Evolutionary conservation across 2,113 vertebrate genomes (phyloP), one percentile per base, ranked within the genome.

Genomic region (Rutilus rutilus): DNA sequence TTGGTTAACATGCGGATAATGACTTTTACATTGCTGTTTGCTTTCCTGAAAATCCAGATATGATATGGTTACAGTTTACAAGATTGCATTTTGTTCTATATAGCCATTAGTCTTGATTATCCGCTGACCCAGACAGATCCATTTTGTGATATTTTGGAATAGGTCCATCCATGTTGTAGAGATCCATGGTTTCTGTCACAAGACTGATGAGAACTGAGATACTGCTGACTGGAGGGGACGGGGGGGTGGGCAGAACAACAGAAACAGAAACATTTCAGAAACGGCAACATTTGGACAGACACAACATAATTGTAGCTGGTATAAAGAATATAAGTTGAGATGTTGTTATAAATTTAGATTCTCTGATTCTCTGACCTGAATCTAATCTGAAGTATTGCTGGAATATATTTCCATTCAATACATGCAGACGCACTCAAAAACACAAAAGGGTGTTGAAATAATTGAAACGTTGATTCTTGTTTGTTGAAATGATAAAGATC

Each of bases 31-130:
- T 45, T 21, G 57, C 60, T 17, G 2, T 78, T 62, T 64, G 21
- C 57, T 45, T 27, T 27, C 6, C 21, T 25, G 6, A 78, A n/a
- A 39, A 36, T 39, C 6, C 11, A 39, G 11, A 25, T 21, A n/a
- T 80, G 78, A 27, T n/a, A 80, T 64, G n/a, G 59, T 62, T 64
- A 64, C 78, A 62, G 39, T 25, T 65, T 6, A 81, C 8, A 6
- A 47, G n/a, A 50, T 50, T 8, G 1, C 2, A 75, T 10, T 14
- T 23, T 69, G 25, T 60, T 82, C 1, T 52, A 23, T 11, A 67
- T 4, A 67, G 15, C 8, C 79, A 47, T 65, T 47, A 10, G 23
- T 54, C 17, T n/a, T 6, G n/a, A 59, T 19, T 64, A 27, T 62
- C 27, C n/a, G 0, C 10, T 3, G 39, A 47, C 59, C 5, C n/a